phyloP scores from a whole-genome alignment of 2,888 invertebrate species.

The Pegoplata infirma region DNA sequence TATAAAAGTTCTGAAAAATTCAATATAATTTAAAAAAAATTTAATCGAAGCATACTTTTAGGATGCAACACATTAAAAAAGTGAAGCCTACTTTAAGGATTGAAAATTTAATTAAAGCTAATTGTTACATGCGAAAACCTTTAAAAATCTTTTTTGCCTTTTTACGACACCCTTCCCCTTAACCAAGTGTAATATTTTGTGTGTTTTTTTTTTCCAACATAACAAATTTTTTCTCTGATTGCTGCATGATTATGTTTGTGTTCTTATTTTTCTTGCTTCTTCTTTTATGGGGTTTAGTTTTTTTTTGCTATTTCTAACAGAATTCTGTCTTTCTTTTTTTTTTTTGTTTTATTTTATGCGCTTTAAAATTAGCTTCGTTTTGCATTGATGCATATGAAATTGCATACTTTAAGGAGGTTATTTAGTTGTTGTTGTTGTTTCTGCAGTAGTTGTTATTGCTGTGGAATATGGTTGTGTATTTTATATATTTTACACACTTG shows the following conservation, averaged over 20 bases:
- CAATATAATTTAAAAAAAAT: too few relatives aligned
- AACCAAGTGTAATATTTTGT: not conserved
- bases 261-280: not conserved
- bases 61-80: too few relatives aligned
- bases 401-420: constrained; percentile 60
- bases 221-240: not conserved
- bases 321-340: not conserved
- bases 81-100: too few relatives aligned
- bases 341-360: constrained; percentile 46
- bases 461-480: constrained; percentile 11
- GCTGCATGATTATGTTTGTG: constrained; percentile 8
- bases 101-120: too few relatives aligned
- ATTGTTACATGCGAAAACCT: too few relatives aligned
- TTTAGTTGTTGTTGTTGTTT: constrained; percentile 30
- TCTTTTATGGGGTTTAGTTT: constrained; percentile 3
- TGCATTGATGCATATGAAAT: constrained; percentile 63
- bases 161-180: too few relatives aligned
- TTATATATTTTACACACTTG: constrained; percentile 9
- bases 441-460: not conserved
- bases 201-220: not conserved
- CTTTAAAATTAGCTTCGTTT: constrained; percentile 66
- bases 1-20: too few relatives aligned
- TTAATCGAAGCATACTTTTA: too few relatives aligned
- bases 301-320: not conserved
- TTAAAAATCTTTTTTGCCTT: too few relatives aligned